Conservation (phyloP, 2,797 vertebrate genomes). For the Tadarida brasiliensis region DNA sequence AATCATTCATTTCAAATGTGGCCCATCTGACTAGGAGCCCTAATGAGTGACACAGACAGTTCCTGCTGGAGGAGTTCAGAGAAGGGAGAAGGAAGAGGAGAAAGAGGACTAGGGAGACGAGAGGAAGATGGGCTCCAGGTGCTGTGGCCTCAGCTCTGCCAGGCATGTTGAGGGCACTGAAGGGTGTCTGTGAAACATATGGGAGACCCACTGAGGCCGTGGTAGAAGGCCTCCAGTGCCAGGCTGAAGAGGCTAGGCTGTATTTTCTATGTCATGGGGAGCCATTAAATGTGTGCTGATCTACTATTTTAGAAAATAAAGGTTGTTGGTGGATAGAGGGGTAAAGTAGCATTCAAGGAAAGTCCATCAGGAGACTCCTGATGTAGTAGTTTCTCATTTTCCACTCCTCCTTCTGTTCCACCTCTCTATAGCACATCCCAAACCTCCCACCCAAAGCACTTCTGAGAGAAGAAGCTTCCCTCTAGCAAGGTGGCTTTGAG, state of each 20-base stretch:
- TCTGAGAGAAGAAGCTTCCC: neutral
- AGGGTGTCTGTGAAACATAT: neutral
- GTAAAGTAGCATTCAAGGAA: neutral
- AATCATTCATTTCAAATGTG: slow-evolving; percentile 56
- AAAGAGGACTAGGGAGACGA: neutral
- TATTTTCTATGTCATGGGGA: neutral
- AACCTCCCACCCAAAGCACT: neutral
- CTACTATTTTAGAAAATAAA: slow-evolving; percentile 22
- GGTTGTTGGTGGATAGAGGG: neutral
- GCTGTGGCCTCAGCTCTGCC: neutral
- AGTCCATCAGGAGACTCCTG: neutral
- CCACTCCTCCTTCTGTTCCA: neutral
- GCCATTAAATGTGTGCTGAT: neutral
- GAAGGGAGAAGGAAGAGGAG: neutral
- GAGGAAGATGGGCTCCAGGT: neutral
- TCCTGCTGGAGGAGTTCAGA: slow-evolving; percentile 41
- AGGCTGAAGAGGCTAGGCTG: neutral
- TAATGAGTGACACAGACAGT: neutral
- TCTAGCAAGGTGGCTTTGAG: neutral
- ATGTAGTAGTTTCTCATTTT: neutral
- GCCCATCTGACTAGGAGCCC: slow-evolving; percentile 16
- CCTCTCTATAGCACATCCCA: neutral
- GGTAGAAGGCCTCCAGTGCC: neutral
- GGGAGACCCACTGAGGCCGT: neutral
- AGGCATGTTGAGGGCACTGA: neutral